Percentiles rank a stretch among this genome's conserved stretches.
Evolutionary conservation across 2,113 vertebrate species (phyloP).

Genomic region (Perognathus longimembris): DNA sequence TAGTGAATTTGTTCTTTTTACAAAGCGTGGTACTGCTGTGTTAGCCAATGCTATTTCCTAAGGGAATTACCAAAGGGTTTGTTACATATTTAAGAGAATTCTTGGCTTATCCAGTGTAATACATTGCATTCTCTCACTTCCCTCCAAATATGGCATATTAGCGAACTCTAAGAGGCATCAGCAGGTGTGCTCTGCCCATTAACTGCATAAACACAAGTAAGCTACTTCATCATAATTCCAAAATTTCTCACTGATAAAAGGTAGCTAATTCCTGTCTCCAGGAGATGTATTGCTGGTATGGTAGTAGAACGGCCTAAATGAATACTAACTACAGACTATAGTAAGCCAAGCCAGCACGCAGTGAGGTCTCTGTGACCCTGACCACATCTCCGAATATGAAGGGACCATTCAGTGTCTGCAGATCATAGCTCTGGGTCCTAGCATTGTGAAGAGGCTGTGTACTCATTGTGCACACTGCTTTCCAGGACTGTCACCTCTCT

Average conservation of each 20-base stretch:
- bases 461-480: neutral
- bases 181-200: neutral
- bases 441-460: rapidly evolving
- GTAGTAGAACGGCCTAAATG: neutral
- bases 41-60: neutral
- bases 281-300: no score
- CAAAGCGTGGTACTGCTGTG: neutral
- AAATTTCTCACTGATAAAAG: neutral
- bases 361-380: neutral
- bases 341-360: no score
- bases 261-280: neutral
- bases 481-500: neutral
- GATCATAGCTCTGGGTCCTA: neutral
- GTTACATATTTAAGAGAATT: neutral
- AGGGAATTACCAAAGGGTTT: neutral
- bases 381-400: no score
- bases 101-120: neutral
- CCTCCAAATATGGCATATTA: no score
- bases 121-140: neutral
- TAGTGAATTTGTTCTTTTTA: neutral
- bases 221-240: neutral
- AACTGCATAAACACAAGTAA: neutral
- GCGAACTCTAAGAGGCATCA: no score
- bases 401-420: no score
- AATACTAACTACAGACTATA: neutral